A percentile compares a stretch with the other conserved stretches of the same genome.
Conservation (phyloP, 2,888 invertebrate genomes). For the Apodemia duryi region DNA sequence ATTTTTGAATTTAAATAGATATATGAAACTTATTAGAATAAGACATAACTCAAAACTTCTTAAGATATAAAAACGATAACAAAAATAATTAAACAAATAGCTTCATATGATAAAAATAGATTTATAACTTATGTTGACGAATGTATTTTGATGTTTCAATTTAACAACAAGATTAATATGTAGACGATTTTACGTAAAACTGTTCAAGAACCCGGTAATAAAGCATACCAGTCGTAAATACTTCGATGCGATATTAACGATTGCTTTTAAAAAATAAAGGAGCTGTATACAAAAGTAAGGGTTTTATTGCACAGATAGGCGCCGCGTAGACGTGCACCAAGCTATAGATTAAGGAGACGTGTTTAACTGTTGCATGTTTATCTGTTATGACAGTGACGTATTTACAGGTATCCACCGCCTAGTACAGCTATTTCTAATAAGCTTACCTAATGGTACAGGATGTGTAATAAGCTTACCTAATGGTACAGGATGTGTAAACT, state of each 20-base stretch:
- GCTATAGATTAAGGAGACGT: slow-evolving; percentile 21
- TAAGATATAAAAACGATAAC: background rate
- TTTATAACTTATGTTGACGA: slow-evolving; percentile 8
- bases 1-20: background rate
- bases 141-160: slow-evolving; percentile 33
- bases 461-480: too few species aligned
- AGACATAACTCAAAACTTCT: background rate
- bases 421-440: too few species aligned
- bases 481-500: too few species aligned
- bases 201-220: slow-evolving; percentile 53
- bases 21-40: background rate
- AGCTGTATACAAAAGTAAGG: slow-evolving; percentile 52
- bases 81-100: background rate
- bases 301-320: slow-evolving; percentile 65
- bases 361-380: too few species aligned
- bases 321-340: slow-evolving; percentile 43
- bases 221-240: slow-evolving; percentile 64
- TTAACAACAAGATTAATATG: slow-evolving; percentile 71
- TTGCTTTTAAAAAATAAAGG: slow-evolving; percentile 68
- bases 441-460: too few species aligned
- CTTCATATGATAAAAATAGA: background rate
- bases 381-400: too few species aligned
- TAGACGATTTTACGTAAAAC: slow-evolving; percentile 55
- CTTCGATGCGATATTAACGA: slow-evolving; percentile 64
- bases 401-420: too few species aligned